These are phyloP conservation scores for Misgurnus mizolepis DNA, from an alignment of 2,113 vertebrate genomes.

Conservation along the genomic window DNA sequence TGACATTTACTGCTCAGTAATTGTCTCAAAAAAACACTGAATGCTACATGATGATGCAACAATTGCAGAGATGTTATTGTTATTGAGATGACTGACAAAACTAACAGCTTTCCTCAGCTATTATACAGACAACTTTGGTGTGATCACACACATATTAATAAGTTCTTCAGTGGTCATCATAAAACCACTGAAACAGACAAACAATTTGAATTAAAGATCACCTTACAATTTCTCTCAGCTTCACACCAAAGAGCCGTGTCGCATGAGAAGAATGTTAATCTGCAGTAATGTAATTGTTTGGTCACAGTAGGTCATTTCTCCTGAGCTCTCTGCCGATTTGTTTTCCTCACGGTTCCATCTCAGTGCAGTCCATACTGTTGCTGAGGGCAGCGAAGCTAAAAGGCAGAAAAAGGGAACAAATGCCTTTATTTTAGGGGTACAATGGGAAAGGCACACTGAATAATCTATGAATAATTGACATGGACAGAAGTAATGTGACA, in stretches of 20 bases:
- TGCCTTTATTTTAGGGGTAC: constrained; percentile 56
- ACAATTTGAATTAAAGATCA: constrained; percentile 44
- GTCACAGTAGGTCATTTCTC: constrained; percentile 44
- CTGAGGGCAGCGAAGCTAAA: constrained; percentile 45
- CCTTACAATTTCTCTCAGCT: constrained; percentile 56
- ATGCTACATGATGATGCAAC: neutral
- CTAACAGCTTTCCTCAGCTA: too few species aligned
- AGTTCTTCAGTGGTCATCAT: too few species aligned
- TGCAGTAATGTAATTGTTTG: constrained; percentile 50
- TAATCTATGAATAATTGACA: constrained; percentile 69
- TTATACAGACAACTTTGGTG: too few species aligned
- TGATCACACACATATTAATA: too few species aligned
- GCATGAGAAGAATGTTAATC: constrained; percentile 60
- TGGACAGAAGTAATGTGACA: constrained; percentile 35
- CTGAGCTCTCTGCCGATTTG: neutral
- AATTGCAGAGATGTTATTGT: neutral
- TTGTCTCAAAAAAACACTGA: too few species aligned
- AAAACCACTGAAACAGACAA: constrained; percentile 14
- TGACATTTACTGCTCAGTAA: too few species aligned
- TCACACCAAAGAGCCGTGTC: constrained; percentile 54
- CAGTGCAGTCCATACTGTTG: constrained; percentile 6
- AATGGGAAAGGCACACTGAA: constrained; percentile 53
- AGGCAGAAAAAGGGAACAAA: constrained; percentile 52
- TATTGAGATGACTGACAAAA: too few species aligned
- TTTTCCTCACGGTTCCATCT: neutral